Percentiles rank a stretch among this genome's conserved stretches.
Conservation (phyloP, 2,797 vertebrate genomes). For the Muscicapa striata region DNA sequence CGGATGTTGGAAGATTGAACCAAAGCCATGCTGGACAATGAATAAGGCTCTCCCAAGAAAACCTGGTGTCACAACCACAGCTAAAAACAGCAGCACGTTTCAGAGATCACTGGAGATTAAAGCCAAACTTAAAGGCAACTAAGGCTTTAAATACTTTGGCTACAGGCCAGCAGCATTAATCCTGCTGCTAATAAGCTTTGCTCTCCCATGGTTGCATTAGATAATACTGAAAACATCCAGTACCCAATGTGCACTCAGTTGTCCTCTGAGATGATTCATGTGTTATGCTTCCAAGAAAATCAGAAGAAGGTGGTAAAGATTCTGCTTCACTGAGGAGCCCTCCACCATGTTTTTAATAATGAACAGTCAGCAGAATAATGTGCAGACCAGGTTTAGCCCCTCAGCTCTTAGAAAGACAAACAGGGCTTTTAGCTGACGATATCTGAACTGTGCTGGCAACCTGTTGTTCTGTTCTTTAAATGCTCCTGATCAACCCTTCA, state of each 20-base stretch:
- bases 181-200: conserved; percentile 18
- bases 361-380: background rate
- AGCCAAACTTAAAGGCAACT: background rate
- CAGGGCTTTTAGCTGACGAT: background rate
- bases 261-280: background rate
- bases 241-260: background rate
- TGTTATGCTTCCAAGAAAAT: background rate
- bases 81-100: background rate
- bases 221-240: background rate
- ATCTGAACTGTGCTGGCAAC: background rate
- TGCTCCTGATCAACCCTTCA: background rate
- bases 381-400: background rate
- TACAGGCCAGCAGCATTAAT: background rate
- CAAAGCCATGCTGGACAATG: background rate
- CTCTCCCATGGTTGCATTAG: background rate
- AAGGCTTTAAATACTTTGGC: background rate
- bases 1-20: fast-evolving
- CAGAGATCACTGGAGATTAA: background rate
- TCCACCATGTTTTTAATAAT: background rate
- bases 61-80: background rate
- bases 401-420: background rate
- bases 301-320: background rate
- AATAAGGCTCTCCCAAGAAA: background rate
- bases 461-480: background rate
- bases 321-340: background rate